These are phyloP conservation scores for Sebastes schlegelii DNA, from an alignment of 2,113 vertebrate genomes.

Conservation along the genomic window DNA sequence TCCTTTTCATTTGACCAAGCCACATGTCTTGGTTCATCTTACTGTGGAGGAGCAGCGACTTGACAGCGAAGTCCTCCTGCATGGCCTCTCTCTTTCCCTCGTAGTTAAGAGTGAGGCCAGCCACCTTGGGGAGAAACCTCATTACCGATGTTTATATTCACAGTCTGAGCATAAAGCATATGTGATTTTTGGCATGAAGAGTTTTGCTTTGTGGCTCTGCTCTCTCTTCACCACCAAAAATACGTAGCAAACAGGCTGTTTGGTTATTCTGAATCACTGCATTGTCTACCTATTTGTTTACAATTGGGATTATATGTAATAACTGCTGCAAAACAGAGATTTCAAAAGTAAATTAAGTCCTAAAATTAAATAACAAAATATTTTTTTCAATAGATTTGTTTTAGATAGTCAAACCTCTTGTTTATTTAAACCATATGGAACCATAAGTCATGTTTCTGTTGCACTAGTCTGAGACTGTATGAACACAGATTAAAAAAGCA, in stretches of 20 bases:
- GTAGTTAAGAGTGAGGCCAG: conserved; percentile 8
- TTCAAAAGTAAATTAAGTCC: not conserved
- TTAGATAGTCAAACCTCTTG: not conserved
- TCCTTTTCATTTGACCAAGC: not conserved
- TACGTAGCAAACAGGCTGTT: not conserved
- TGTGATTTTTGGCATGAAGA: conserved; percentile 28
- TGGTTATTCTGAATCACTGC: not conserved
- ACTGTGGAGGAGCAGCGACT: not conserved
- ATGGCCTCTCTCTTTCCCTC: not conserved
- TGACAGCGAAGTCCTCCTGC: not conserved
- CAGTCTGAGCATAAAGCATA: conserved; percentile 23
- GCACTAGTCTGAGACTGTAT: not conserved
- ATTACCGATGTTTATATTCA: conserved; percentile 45
- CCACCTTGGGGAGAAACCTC: conserved; percentile 20
- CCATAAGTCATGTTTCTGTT: not conserved
- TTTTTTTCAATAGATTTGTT: not conserved
- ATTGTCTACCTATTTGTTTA: not conserved
- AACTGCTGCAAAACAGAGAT: not conserved
- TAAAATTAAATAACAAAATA: not conserved
- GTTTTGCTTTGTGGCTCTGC: conserved; percentile 7
- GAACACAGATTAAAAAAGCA: conserved; percentile 4
- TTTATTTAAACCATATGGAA: not conserved
- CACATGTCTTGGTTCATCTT: not conserved
- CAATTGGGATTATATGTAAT: not conserved
- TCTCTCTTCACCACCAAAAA: conserved; percentile 11